Evolutionary conservation across 2,888 invertebrate genomes (phyloP).

Genomic region (Tupiocoris notatus): DNA sequence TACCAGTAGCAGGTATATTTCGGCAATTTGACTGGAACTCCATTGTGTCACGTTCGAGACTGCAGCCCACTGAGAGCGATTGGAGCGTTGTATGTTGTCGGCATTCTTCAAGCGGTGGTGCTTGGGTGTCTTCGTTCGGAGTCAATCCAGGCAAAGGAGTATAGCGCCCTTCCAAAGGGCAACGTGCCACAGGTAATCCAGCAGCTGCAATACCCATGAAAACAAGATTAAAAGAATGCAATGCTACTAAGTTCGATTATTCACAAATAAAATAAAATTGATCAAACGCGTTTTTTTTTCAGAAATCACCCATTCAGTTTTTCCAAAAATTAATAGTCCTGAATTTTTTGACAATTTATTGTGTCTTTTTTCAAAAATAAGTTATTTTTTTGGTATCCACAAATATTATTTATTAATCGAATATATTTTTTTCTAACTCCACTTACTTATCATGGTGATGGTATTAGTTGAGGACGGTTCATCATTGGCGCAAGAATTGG

Average conservation of each 20-base stretch:
- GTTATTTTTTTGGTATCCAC: no score
- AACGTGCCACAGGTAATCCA: conserved; percentile 41
- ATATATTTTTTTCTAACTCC: not conserved
- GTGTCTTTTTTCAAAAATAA: no score
- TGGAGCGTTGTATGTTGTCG: conserved; percentile 45
- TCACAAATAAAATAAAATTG: no score
- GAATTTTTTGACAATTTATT: no score
- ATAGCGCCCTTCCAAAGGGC: conserved; percentile 47
- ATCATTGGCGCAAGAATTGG: conserved; percentile 43
- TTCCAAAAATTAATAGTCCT: no score
- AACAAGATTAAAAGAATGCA: no score
- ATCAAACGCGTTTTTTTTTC: no score
- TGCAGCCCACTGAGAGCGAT: conserved; percentile 51
- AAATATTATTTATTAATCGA: no score
- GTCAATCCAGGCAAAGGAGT: conserved; percentile 29
- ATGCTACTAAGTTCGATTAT: no score
- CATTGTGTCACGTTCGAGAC: conserved; percentile 52
- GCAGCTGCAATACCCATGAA: no score
- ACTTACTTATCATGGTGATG: conserved; percentile 49
- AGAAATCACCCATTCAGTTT: no score
- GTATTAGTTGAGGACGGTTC: conserved; percentile 44
- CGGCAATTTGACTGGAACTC: conserved; percentile 53
- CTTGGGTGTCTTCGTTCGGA: not conserved
- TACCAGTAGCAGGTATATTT: conserved; percentile 46
- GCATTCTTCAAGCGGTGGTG: conserved; percentile 37